These are phyloP conservation scores for Amphipyra tragopoginis DNA, from an alignment of 2,888 invertebrate genomes.

Conservation along the genomic window DNA sequence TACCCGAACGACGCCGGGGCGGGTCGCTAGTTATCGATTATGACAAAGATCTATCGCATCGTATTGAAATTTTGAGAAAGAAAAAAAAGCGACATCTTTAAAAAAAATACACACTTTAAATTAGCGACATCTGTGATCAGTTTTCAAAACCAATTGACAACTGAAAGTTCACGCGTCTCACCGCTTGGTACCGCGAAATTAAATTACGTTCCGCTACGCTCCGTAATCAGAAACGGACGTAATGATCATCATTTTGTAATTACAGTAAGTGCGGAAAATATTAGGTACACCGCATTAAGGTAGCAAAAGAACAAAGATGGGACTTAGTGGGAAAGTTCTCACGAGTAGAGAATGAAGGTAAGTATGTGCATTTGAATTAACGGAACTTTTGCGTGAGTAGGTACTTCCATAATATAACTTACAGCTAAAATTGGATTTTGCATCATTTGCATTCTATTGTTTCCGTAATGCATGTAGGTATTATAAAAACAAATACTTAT, in stretches of 20 bases:
- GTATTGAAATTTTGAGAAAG: too few species aligned
- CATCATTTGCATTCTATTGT: conserved; percentile 24
- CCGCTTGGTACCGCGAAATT: conserved; percentile 44
- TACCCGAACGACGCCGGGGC: too few species aligned
- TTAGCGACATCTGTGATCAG: conserved; percentile 5
- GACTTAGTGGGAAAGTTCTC: conserved; percentile 69
- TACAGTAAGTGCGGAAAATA: conserved; percentile 53
- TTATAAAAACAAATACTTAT: too few species aligned
- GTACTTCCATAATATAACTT: conserved; percentile 12
- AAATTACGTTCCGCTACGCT: conserved; percentile 53
- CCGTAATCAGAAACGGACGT: conserved; percentile 36
- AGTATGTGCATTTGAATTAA: conserved; percentile 51
- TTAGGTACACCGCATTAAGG: conserved; percentile 41
- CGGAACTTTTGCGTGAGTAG: conserved; percentile 49
- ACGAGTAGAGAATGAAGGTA: conserved; percentile 51
- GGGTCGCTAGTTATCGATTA: too few species aligned
- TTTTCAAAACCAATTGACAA: background rate
- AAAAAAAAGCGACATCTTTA: conserved; percentile 3
- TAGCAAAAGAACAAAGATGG: conserved; percentile 45
- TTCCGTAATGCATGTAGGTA: conserved; percentile 11
- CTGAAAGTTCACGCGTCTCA: background rate
- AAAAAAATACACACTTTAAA: background rate
- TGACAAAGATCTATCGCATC: too few species aligned
- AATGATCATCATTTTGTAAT: conserved; percentile 61
- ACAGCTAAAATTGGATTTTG: conserved; percentile 27